Evolutionary conservation across 2,113 vertebrate genomes (phyloP).

Genomic region (Cyanoderma ruficeps): DNA sequence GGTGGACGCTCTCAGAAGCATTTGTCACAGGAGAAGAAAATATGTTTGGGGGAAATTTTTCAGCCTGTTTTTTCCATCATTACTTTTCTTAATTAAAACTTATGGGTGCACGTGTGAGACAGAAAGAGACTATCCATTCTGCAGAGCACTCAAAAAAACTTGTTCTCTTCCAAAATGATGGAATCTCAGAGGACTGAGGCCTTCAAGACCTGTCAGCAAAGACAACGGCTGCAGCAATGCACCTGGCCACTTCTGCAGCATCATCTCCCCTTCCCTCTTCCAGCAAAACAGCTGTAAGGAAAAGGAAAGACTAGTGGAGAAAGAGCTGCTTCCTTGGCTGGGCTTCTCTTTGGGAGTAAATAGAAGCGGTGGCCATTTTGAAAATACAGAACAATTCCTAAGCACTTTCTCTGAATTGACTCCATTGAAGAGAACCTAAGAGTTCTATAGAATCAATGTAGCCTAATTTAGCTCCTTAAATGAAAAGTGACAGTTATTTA

Average conservation of each 20-base stretch:
- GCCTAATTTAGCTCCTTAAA: background rate
- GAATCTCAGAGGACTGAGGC: background rate
- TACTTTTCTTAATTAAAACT: background rate
- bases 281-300: background rate
- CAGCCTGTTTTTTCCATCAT: background rate
- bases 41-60: background rate
- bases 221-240: background rate
- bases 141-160: background rate
- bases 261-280: background rate
- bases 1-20: background rate
- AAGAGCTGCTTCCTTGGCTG: background rate
- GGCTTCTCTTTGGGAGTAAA: background rate
- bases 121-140: background rate
- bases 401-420: background rate
- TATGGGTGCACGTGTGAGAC: background rate
- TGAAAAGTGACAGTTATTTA: background rate
- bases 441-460: background rate
- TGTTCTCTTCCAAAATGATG: background rate
- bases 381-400: background rate
- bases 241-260: background rate
- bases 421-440: background rate
- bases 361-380: background rate
- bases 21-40: background rate
- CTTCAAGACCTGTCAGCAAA: background rate
- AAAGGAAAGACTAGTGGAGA: background rate